Percentiles rank a stretch among this genome's conserved stretches.
These are phyloP conservation scores for Taenaris catops DNA, from an alignment of 2,888 invertebrate species.

Conservation along the genomic window DNA sequence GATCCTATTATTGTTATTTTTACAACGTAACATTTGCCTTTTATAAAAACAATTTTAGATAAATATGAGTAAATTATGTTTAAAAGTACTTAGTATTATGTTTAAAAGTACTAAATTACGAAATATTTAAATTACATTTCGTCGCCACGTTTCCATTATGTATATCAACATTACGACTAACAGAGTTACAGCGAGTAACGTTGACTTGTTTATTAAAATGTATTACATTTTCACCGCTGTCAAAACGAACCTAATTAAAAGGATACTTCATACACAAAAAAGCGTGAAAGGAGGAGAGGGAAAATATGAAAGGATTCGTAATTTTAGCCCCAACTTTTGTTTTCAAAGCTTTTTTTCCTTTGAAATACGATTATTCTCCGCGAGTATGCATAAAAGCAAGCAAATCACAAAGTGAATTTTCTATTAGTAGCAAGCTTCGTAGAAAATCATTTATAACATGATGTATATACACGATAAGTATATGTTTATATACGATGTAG, in stretches of 20 bases:
- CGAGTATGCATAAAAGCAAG: conserved; percentile 66
- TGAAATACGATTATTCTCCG: conserved; percentile 61
- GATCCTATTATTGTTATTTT: too few relatives aligned
- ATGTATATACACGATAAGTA: too few relatives aligned
- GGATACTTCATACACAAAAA: not conserved
- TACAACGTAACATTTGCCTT: too few relatives aligned
- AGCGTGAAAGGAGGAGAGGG: not conserved
- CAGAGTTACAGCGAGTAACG: not conserved
- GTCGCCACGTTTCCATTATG: not conserved
- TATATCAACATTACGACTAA: conserved; percentile 1
- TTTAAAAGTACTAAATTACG: too few relatives aligned
- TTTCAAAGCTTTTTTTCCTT: conserved; percentile 31
- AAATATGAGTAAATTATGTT: not conserved
- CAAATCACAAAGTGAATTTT: conserved; percentile 75
- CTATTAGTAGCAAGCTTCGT: too few relatives aligned
- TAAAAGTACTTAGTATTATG: not conserved
- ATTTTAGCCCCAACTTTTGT: conserved; percentile 19
- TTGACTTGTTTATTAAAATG: conserved; percentile 2
- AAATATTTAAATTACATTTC: not conserved
- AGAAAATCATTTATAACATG: too few relatives aligned
- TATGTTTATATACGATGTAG: too few relatives aligned
- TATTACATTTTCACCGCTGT: not conserved
- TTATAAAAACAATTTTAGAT: conserved; percentile 1
- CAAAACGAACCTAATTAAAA: not conserved
- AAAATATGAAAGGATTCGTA: conserved; percentile 9